Conservation (phyloP, 1,140 invertebrate genomes). For the Vanessa atalanta region DNA sequence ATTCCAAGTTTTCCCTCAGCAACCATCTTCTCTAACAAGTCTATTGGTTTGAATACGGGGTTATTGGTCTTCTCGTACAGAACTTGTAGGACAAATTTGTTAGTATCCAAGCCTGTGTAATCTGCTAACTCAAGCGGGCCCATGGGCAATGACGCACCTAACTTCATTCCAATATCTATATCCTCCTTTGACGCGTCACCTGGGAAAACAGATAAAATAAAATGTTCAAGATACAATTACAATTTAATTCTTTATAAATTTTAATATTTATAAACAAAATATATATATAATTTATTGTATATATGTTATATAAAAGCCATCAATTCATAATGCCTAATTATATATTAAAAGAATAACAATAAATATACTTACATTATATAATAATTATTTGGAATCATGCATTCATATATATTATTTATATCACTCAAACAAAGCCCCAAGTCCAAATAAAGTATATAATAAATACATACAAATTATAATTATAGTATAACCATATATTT, state of each 20-base stretch:
- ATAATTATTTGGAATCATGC: constrained; percentile 6
- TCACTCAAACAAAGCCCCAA: background rate
- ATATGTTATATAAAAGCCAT: background rate
- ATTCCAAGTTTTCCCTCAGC: constrained; percentile 89
- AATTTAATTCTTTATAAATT: background rate
- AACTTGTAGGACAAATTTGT: constrained; percentile 83
- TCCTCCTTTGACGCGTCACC: constrained; percentile 86
- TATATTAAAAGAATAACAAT: background rate
- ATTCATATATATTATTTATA: constrained; percentile 43
- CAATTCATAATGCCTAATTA: background rate
- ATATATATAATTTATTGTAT: too few species aligned
- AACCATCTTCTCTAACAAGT: constrained; percentile 87
- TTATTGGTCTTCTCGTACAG: constrained; percentile 89
- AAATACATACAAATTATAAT: background rate
- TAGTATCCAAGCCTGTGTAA: constrained; percentile 90
- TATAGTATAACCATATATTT: background rate
- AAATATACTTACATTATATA: constrained; percentile 11
- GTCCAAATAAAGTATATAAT: background rate
- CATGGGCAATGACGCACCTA: constrained; percentile 92
- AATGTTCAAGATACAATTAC: background rate
- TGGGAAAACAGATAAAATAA: constrained; percentile 36
- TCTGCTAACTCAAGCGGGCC: constrained; percentile 91
- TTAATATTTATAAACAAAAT: background rate
- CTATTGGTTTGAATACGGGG: constrained; percentile 85
- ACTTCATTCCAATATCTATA: constrained; percentile 93